These are phyloP conservation scores for Drosophila melanica DNA, from an alignment of 1,140 invertebrate species.

Conservation along the genomic window DNA sequence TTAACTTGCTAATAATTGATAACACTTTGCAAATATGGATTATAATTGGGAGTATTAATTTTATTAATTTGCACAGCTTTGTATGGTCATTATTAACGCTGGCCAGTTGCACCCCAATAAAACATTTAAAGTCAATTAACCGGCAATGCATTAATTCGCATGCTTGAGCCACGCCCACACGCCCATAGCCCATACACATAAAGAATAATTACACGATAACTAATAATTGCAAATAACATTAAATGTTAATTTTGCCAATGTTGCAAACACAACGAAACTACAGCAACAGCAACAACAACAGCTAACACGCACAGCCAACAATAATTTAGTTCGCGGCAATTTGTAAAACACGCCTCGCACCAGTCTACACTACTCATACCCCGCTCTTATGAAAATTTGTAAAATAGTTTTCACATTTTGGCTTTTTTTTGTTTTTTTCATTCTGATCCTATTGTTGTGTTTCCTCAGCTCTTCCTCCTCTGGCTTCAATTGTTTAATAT, in stretches of 20 bases:
- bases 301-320: slow-evolving; percentile 11
- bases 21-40: slow-evolving; percentile 7
- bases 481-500: slow-evolving; percentile 21
- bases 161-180: slow-evolving; percentile 15
- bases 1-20: not conserved
- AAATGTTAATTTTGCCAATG: slow-evolving; percentile 26
- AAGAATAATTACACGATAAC: slow-evolving; percentile 12
- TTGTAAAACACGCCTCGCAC: slow-evolving; percentile 6
- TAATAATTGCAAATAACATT: slow-evolving; percentile 40
- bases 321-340: slow-evolving; percentile 24
- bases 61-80: slow-evolving; percentile 8
- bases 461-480: not conserved
- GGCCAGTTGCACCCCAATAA: slow-evolving; percentile 15
- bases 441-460: slow-evolving; percentile 27
- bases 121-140: slow-evolving; percentile 43
- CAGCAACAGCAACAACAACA: slow-evolving; percentile 3
- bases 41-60: slow-evolving; percentile 10
- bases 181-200: slow-evolving; percentile 1
- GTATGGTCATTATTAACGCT: slow-evolving; percentile 11
- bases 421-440: slow-evolving; percentile 17
- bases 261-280: slow-evolving; percentile 19
- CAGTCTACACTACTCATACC: not conserved
- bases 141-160: slow-evolving; percentile 25
- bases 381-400: not conserved
- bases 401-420: slow-evolving; percentile 26